phyloP scores from a whole-genome alignment of 2,888 invertebrate species.

The Allacma fusca region DNA sequence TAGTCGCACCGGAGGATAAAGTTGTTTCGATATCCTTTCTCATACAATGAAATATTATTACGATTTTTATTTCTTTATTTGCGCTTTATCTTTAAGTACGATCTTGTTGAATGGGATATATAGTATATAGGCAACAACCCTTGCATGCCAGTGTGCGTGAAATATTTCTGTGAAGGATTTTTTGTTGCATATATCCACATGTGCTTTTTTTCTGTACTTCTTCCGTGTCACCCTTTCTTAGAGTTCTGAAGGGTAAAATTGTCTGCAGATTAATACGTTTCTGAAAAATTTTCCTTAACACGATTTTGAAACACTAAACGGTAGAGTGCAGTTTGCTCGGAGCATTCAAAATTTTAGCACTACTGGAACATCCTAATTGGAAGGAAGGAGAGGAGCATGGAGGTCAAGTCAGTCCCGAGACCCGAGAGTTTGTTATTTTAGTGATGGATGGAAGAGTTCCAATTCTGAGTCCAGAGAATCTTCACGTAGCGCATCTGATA shows the following conservation, averaged over 20 bases:
- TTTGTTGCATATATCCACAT: too few species aligned
- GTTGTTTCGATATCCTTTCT: slow-evolving; percentile 70
- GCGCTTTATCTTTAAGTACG: slow-evolving; percentile 23
- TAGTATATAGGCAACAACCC: too few species aligned
- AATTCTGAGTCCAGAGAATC: slow-evolving; percentile 66
- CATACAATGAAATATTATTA: not conserved
- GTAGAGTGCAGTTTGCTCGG: slow-evolving; percentile 62
- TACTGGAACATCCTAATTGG: slow-evolving; percentile 69
- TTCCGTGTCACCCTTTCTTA: too few species aligned
- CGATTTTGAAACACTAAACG: slow-evolving; percentile 17
- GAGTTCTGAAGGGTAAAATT: too few species aligned
- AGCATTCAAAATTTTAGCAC: slow-evolving; percentile 69
- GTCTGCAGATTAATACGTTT: too few species aligned
- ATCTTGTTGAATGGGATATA: too few species aligned
- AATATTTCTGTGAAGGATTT: too few species aligned
- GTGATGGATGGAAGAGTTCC: slow-evolving; percentile 57
- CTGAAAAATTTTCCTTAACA: slow-evolving; percentile 55
- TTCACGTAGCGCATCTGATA: slow-evolving; percentile 81
- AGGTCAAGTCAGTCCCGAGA: slow-evolving; percentile 51
- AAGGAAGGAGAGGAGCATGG: slow-evolving; percentile 13
- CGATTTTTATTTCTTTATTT: slow-evolving; percentile 19
- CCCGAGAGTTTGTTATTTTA: slow-evolving; percentile 58
- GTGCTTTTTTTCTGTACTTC: too few species aligned
- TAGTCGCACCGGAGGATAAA: slow-evolving; percentile 69
- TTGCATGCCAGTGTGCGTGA: too few species aligned